Evolutionary conservation across 2,797 vertebrate genomes (phyloP).

Genomic region (Bryconaethiops microstoma): DNA sequence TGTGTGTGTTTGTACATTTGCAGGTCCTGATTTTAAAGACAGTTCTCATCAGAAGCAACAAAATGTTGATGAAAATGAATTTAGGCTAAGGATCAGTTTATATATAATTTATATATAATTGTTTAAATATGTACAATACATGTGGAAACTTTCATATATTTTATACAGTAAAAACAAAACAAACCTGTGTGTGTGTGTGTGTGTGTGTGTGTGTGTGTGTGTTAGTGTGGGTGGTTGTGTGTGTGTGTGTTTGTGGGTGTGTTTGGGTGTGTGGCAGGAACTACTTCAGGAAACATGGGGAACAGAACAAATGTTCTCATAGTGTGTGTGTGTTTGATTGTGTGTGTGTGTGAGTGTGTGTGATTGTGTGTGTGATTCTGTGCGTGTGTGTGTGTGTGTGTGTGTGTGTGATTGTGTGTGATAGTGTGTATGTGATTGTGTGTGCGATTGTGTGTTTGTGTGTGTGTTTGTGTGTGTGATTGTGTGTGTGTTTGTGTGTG

Average conservation of each 20-base stretch:
- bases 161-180: background rate
- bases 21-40: background rate
- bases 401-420: conserved; percentile 37
- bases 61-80: background rate
- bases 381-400: conserved; percentile 35
- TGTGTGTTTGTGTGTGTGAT: conserved; percentile 16
- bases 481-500: too few species aligned
- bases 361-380: conserved; percentile 17
- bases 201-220: conserved; percentile 14
- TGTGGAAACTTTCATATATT: too few species aligned
- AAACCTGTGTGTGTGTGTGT: conserved; percentile 22
- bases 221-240: too few species aligned
- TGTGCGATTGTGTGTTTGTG: conserved; percentile 20
- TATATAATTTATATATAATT: background rate
- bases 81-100: background rate
- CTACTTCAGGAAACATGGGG: too few species aligned
- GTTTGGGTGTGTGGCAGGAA: too few species aligned
- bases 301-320: too few species aligned
- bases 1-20: background rate
- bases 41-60: background rate
- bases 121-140: background rate
- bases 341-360: conserved; percentile 32
- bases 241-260: too few species aligned
- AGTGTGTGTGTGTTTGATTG: conserved; percentile 36
- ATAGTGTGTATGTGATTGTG: too few species aligned